Base-by-base conservation (phyloP, 1,140 invertebrate genomes). In the Elymnias hypermnestra region DNA sequence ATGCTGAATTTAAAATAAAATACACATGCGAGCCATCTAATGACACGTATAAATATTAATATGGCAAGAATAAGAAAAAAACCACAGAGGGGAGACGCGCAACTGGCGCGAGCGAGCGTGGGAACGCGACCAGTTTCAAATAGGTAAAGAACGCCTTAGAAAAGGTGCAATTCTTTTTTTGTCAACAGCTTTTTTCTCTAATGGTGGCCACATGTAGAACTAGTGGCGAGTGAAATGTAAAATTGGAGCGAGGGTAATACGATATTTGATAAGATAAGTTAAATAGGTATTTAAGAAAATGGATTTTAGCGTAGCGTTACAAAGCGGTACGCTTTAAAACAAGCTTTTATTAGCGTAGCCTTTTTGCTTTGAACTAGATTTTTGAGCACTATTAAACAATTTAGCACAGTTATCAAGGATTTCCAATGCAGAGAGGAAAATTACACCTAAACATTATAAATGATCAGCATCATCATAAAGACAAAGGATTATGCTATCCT, bases 141-240 rank as follows among this genome's bases (percentile, higher is more conserved):
- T 83, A 66, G 50, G 53, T 50, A 55, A 72, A 74, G 71, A 83
- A 75, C 78, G 68, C 67, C 70, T 77, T 83, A 83, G 76, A 77
- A 82, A 84, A 84, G 78, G 74, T 82, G 76, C 76, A 76, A 81
- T 83, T 75, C 66, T 68, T 73, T 82, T 83, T 81, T 72, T 72
- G 62, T 59, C 48, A 39, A 58, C 42, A 43, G 38, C 51, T 74
- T 77, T 81, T 76, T 78, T 76, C 45, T 60, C 49, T 74, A 66
- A 71, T 69, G 54, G 57, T 55, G 57, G 47, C 53, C 48, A 36
- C 53, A 44, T 59, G 13, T 48, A 37, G 48, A 45, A 53, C 36
- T 40, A 35, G 46, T 52, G 46, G 50, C 37, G 47, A 70, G 64
- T 63, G 57, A 53, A 60, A 60, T 67, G 68, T 52, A 59, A 63